Percentiles rank a stretch among this genome's conserved stretches.
Conservation (phyloP, 2,888 invertebrate species). For the Habroteleia sp. region DNA sequence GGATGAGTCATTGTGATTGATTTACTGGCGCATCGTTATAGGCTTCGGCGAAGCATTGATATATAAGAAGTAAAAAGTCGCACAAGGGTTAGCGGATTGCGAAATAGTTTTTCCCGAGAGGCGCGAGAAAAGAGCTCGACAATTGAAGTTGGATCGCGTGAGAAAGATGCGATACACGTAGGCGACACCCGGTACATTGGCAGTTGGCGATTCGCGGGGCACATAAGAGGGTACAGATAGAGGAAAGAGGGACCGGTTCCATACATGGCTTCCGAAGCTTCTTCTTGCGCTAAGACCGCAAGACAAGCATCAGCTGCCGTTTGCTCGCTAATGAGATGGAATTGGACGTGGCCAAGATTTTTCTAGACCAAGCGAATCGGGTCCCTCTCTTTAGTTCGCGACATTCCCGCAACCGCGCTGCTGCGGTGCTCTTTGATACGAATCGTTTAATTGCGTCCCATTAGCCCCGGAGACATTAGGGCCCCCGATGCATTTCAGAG, state of each 20-base stretch:
- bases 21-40: conserved; percentile 28
- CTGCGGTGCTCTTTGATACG: conserved; percentile 80
- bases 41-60: conserved; percentile 28
- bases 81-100: too few species aligned
- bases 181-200: conserved; percentile 77
- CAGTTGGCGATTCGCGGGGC: conserved; percentile 52
- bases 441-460: conserved; percentile 81
- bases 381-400: conserved; percentile 75
- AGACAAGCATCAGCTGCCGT: conserved; percentile 81
- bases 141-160: conserved; percentile 60
- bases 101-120: conserved; percentile 54
- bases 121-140: conserved; percentile 25
- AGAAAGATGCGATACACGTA: conserved; percentile 71
- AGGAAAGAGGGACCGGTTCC: conserved; percentile 80
- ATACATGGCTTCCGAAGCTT: conserved; percentile 81
- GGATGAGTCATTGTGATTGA: conserved; percentile 17
- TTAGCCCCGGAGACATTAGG: conserved; percentile 75
- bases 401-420: conserved; percentile 79
- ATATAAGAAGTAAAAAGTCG: conserved; percentile 8
- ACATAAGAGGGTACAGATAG: conserved; percentile 72
- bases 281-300: conserved; percentile 78
- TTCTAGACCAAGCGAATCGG: conserved; percentile 76
- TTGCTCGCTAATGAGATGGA: conserved; percentile 81
- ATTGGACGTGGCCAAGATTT: conserved; percentile 81
- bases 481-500: conserved; percentile 64